Evolutionary conservation across 2,888 invertebrate genomes (phyloP).

Genomic region (Cephus runcator): DNA sequence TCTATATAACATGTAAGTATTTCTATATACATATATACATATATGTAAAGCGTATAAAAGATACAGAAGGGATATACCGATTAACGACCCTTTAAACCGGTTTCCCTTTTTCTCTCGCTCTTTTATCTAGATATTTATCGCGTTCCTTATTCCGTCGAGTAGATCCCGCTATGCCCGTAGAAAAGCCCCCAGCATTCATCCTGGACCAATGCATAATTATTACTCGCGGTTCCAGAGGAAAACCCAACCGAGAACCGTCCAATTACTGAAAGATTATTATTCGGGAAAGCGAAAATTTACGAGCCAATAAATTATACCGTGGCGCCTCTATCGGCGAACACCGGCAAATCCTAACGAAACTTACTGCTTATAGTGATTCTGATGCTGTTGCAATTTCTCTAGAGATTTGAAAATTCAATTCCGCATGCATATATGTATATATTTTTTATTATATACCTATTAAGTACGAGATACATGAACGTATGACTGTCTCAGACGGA

Average conservation of each 20-base stretch:
- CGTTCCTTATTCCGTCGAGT: not conserved
- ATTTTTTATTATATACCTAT: not conserved
- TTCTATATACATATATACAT: not conserved
- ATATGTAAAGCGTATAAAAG: not conserved
- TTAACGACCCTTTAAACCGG: not conserved
- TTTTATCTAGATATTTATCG: not conserved
- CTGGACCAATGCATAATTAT: not conserved
- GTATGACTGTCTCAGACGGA: not conserved
- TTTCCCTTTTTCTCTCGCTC: not conserved
- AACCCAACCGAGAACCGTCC: not conserved
- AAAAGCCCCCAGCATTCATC: not conserved
- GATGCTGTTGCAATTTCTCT: not conserved
- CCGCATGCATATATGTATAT: not conserved
- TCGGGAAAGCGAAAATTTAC: conserved; percentile 59
- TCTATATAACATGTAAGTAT: not conserved
- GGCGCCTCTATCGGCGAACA: conserved; percentile 28
- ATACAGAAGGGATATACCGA: not conserved
- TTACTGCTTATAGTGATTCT: conserved; percentile 17
- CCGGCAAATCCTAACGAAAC: conserved; percentile 54
- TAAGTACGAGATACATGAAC: not conserved
- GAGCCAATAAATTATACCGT: conserved; percentile 55
- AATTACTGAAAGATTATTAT: conserved; percentile 41
- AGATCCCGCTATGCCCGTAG: not conserved
- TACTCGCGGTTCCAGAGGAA: not conserved
- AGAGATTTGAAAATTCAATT: not conserved